Evolutionary conservation across 2,888 invertebrate genomes (phyloP).

Genomic region (Cheilosia urbana): DNA sequence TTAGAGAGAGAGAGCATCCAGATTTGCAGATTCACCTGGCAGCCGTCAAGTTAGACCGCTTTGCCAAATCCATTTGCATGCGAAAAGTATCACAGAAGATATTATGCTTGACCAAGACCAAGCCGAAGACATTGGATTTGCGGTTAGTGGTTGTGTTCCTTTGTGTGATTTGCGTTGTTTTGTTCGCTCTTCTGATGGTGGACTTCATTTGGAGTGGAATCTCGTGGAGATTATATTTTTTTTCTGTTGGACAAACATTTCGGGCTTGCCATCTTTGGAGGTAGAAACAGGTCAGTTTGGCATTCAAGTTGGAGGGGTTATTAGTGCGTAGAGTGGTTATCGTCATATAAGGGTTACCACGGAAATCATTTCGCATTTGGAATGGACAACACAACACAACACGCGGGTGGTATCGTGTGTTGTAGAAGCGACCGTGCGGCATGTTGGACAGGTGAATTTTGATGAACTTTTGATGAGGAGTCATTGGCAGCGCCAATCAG

Average conservation of each 20-base stretch:
- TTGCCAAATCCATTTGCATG: slow-evolving; percentile 52
- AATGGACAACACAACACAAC: slow-evolving; percentile 3
- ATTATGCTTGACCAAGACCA: slow-evolving; percentile 7
- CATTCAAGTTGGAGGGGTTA: slow-evolving; percentile 49
- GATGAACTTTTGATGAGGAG: slow-evolving; percentile 8
- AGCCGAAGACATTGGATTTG: slow-evolving; percentile 41
- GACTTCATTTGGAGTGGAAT: slow-evolving; percentile 63
- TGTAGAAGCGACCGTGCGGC: not conserved
- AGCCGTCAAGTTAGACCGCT: not conserved
- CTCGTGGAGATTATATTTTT: slow-evolving; percentile 25
- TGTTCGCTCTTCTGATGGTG: not conserved
- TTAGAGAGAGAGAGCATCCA: slow-evolving; percentile 32
- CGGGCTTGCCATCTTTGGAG: slow-evolving; percentile 52
- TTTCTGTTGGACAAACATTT: slow-evolving; percentile 11
- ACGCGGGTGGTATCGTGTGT: not conserved
- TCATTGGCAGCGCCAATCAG: not conserved
- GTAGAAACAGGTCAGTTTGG: slow-evolving; percentile 50
- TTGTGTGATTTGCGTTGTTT: slow-evolving; percentile 50
- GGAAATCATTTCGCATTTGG: slow-evolving; percentile 57
- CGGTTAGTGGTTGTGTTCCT: slow-evolving; percentile 39
- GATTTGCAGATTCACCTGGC: slow-evolving; percentile 38
- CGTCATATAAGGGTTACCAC: slow-evolving; percentile 57
- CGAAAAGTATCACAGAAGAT: slow-evolving; percentile 25
- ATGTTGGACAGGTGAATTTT: slow-evolving; percentile 32
- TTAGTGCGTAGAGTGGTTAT: slow-evolving; percentile 63